Evolutionary conservation across 2,888 invertebrate species (phyloP).

Genomic region (Tachina lurida): DNA sequence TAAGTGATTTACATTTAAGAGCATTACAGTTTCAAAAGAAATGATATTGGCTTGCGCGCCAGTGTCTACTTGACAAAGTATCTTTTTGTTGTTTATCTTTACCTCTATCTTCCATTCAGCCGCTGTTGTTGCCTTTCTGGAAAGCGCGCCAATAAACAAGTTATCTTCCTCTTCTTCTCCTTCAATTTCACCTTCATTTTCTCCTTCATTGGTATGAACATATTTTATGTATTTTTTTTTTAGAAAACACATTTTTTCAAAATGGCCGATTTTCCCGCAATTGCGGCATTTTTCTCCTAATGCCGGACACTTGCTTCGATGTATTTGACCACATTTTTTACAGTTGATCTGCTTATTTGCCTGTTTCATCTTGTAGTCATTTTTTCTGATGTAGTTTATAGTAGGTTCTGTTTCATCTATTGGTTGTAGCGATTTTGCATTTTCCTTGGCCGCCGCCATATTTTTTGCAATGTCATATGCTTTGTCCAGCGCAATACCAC

Average conservation of each 20-base stretch:
- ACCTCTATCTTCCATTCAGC: slow-evolving; percentile 1
- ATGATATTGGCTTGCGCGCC: slow-evolving; percentile 22
- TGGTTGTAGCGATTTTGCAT: too few relatives aligned
- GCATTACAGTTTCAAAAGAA: slow-evolving; percentile 1
- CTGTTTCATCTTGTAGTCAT: background rate
- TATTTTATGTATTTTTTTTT: background rate
- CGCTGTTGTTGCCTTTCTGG: background rate
- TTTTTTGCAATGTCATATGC: background rate
- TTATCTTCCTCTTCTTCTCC: background rate
- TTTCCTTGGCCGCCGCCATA: background rate
- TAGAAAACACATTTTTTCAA: slow-evolving; percentile 18
- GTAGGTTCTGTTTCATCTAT: accelerated
- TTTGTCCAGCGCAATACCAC: background rate
- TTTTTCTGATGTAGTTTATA: too few relatives aligned
- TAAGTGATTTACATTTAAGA: background rate
- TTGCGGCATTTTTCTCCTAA: background rate
- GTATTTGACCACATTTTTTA: background rate
- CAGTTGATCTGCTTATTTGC: background rate
- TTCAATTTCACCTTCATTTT: background rate
- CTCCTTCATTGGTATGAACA: background rate
- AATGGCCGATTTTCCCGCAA: slow-evolving; percentile 10
- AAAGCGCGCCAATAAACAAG: slow-evolving; percentile 3
- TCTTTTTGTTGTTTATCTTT: background rate
- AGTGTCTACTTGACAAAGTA: slow-evolving; percentile 7
- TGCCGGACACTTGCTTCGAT: slow-evolving; percentile 6